Percentiles rank a stretch among this genome's conserved stretches.
phyloP scores from a whole-genome alignment of 53 echinoderm and acorn worm genomes.

The Astropecten irregularis region DNA sequence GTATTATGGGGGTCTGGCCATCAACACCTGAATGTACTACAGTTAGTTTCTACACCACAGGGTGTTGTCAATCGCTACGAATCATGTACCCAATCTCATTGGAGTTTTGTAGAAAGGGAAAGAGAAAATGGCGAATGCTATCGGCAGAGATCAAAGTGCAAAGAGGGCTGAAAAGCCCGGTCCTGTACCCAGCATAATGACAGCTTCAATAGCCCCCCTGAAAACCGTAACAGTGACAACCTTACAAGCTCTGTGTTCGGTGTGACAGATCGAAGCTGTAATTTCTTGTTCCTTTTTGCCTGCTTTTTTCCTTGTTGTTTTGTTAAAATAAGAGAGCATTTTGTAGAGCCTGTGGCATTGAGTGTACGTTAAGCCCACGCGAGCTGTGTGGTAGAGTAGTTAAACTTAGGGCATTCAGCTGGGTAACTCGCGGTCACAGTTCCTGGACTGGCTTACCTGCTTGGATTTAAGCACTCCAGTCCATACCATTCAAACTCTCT shows the following conservation, averaged over 20 bases:
- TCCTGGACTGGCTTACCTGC: too few relatives aligned
- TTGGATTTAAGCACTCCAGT: too few relatives aligned
- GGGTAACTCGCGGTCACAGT: slow-evolving; percentile 47
- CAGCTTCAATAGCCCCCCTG: not conserved
- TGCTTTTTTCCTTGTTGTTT: not conserved
- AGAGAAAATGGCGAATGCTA: not conserved
- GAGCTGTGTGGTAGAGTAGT: not conserved
- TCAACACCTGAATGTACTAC: too few relatives aligned
- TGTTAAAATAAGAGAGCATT: not conserved
- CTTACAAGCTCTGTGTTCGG: not conserved
- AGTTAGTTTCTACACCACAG: too few relatives aligned
- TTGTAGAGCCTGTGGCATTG: slow-evolving; percentile 33
- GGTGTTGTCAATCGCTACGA: too few relatives aligned
- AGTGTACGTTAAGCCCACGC: not conserved
- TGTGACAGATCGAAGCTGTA: slow-evolving; percentile 35
- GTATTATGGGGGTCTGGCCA: too few relatives aligned
- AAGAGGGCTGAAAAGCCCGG: not conserved
- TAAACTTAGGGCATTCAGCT: too few relatives aligned
- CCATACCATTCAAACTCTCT: too few relatives aligned
- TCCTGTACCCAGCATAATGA: slow-evolving; percentile 11
- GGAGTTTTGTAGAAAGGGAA: not conserved
- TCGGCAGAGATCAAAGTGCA: slow-evolving; percentile 40
- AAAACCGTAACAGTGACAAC: slow-evolving; percentile 35
- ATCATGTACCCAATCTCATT: slow-evolving; percentile 30
- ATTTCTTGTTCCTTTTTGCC: slow-evolving; percentile 18